Conservation (phyloP, 1,140 invertebrate species). For the Temnothorax longispinosus region DNA sequence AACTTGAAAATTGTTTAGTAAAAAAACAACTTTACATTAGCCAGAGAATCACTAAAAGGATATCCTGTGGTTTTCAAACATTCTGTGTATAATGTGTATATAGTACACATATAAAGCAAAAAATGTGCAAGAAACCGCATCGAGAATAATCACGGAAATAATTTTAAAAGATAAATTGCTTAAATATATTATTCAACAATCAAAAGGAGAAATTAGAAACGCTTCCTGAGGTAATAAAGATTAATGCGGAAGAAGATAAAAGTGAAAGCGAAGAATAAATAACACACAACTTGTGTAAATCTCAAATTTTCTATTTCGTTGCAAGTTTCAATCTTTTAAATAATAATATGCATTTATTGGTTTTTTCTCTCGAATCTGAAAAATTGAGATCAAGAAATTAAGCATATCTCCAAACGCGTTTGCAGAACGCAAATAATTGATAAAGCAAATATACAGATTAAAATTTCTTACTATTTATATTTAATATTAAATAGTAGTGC, state of each 20-base stretch:
- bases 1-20: background rate
- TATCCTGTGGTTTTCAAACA: background rate
- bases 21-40: background rate
- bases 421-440: background rate
- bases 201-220: background rate
- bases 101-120: no score
- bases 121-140: background rate
- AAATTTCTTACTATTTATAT: background rate
- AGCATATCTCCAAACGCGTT: background rate
- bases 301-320: background rate
- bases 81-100: background rate
- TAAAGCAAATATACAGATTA: background rate
- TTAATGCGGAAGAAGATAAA: conserved; percentile 17
- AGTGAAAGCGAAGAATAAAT: conserved; percentile 17
- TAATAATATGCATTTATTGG: background rate
- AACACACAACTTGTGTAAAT: background rate
- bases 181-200: background rate
- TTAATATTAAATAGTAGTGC: background rate
- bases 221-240: background rate
- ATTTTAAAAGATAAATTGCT: background rate
- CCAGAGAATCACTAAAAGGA: background rate
- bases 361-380: background rate
- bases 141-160: background rate
- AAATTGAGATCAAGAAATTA: background rate
- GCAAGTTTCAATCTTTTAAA: background rate